These are phyloP conservation scores for Diplazon laetatorius DNA, from an alignment of 2,888 invertebrate genomes.

Conservation along the genomic window DNA sequence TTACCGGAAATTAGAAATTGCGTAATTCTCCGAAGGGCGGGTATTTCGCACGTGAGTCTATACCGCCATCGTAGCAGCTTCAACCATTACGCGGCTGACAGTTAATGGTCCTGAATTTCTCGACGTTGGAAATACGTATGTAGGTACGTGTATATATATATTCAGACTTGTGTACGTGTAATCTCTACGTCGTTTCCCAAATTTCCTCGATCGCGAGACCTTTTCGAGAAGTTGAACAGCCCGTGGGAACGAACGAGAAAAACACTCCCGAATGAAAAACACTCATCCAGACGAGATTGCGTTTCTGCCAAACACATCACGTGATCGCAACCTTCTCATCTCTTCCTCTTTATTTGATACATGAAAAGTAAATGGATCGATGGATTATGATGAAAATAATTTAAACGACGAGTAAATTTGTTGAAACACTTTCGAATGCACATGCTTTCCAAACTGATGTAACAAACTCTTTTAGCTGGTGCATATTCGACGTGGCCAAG, in stretches of 20 bases:
- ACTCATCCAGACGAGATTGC: constrained; percentile 50
- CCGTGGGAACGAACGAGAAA: constrained; percentile 40
- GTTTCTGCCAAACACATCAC: constrained; percentile 53
- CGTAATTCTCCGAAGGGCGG: constrained; percentile 64
- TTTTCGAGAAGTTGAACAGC: constrained; percentile 52
- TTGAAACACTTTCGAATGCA: not conserved
- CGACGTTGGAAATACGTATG: not conserved
- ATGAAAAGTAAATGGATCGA: constrained; percentile 7
- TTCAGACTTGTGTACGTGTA: not conserved
- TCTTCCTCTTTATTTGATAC: not conserved
- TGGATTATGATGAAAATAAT: constrained; percentile 16
- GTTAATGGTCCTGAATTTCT: constrained; percentile 17
- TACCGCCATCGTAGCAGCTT: not conserved
- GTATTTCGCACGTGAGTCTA: not conserved
- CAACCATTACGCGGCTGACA: constrained; percentile 12
- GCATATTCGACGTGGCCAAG: not conserved
- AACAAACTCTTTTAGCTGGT: not conserved
- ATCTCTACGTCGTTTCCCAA: constrained; percentile 28
- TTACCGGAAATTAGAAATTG: constrained; percentile 70
- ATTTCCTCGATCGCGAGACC: constrained; percentile 46
- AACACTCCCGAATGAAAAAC: constrained; percentile 43
- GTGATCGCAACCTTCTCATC: constrained; percentile 6
- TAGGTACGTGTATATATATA: not conserved
- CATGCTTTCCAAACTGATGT: not conserved
- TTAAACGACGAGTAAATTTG: not conserved